These are phyloP conservation scores for Heliconius erato DNA, from an alignment of 2,888 invertebrate species.

Conservation along the genomic window DNA sequence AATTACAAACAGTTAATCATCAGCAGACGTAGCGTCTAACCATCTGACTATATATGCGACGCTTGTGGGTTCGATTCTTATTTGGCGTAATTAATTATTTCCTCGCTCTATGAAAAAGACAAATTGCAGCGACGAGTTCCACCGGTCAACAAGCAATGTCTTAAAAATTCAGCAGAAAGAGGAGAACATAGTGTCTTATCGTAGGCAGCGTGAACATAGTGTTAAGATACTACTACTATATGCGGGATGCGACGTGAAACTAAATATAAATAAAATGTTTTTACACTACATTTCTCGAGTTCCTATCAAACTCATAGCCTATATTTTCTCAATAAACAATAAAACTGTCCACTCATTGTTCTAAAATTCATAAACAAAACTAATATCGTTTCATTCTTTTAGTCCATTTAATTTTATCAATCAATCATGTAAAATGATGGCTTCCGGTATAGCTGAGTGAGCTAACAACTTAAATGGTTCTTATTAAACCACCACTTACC, in stretches of 20 bases:
- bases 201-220: too few species aligned
- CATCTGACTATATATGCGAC: neutral
- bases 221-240: too few species aligned
- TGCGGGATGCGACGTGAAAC: too few species aligned
- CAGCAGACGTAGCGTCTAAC: too few species aligned
- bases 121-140: too few species aligned
- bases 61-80: neutral
- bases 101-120: too few species aligned
- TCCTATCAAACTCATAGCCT: neutral
- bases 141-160: too few species aligned
- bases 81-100: neutral
- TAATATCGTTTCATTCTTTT: neutral
- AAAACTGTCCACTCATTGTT: neutral
- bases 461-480: conserved; percentile 17
- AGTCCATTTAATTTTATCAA: neutral
- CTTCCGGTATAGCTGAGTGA: neutral
- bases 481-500: conserved; percentile 4
- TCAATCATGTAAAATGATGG: neutral
- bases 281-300: neutral
- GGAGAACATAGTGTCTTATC: too few species aligned
- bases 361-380: neutral
- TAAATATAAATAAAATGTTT: neutral
- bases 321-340: neutral
- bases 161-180: too few species aligned
- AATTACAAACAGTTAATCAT: too few species aligned